phyloP scores from a whole-genome alignment of 2,888 invertebrate genomes.

The Phasia obesa region DNA sequence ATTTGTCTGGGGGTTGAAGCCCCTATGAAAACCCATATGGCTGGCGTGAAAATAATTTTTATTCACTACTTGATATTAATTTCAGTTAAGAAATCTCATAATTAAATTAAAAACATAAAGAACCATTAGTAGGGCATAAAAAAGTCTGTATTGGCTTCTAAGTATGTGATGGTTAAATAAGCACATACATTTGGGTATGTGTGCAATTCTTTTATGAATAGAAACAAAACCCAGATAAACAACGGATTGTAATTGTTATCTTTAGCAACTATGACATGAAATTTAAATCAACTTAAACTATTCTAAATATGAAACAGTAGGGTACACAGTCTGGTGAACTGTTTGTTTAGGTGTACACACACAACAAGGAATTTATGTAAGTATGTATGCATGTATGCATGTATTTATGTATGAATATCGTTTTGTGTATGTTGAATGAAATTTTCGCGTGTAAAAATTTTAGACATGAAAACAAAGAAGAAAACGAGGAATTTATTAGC shows the following conservation, averaged over 20 bases:
- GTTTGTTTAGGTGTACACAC: no score
- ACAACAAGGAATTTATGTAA: background rate
- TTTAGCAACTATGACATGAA: constrained; percentile 6
- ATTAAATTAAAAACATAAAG: no score
- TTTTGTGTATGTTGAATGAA: background rate
- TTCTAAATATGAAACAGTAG: no score
- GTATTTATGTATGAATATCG: no score
- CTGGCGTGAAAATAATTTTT: no score
- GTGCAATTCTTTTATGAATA: background rate
- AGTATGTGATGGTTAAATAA: background rate
- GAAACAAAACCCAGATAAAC: constrained; percentile 28
- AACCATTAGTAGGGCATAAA: no score
- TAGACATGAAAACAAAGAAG: constrained; percentile 45
- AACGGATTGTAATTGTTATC: constrained; percentile 48
- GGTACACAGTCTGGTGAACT: background rate
- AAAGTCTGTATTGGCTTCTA: no score
- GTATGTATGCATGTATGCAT: background rate
- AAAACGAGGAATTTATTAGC: constrained; percentile 68
- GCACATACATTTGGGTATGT: background rate
- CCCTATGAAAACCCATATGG: no score
- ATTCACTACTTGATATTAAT: no score
- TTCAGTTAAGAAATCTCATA: no score
- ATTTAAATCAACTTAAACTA: no score
- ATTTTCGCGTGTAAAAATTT: constrained; percentile 64
- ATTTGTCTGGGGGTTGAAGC: no score